Evolutionary conservation across 2,113 vertebrate species (phyloP).

Genomic region (Passer montanus): DNA sequence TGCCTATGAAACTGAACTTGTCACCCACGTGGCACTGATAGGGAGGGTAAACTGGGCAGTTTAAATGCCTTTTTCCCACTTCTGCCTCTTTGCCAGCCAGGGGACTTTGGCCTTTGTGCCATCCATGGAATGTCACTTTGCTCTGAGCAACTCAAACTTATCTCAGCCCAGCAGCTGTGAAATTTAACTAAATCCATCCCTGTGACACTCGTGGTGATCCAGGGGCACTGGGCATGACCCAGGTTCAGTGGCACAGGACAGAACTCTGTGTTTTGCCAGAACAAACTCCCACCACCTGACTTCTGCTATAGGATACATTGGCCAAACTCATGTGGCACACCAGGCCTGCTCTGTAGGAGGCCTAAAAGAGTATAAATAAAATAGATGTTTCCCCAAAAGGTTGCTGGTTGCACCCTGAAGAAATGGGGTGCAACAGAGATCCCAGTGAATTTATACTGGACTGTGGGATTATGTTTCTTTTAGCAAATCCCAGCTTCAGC

Average conservation of each 20-base stretch:
- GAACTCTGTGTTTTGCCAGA: not conserved
- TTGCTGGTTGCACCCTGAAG: not conserved
- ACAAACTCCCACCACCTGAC: not conserved
- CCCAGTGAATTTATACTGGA: not conserved
- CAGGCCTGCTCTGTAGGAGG: not conserved
- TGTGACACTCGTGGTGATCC: not conserved
- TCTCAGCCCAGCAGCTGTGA: not conserved
- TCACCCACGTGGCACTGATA: rapidly evolving
- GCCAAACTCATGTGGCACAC: rapidly evolving
- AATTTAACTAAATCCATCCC: not conserved
- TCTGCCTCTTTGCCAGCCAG: not conserved
- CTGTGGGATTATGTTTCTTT: not conserved
- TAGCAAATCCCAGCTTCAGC: not conserved
- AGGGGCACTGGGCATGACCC: not conserved
- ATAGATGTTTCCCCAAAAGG: rapidly evolving
- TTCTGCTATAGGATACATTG: rapidly evolving
- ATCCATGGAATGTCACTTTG: rapidly evolving
- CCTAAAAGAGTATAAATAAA: not conserved
- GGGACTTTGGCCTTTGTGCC: not conserved
- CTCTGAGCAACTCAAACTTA: not conserved
- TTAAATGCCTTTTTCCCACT: not conserved
- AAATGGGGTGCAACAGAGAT: not conserved
- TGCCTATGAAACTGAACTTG: not conserved
- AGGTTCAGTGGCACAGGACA: not conserved
- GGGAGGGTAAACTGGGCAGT: not conserved